Evolutionary conservation across 2,888 invertebrate species (phyloP).

Genomic region (Phytoseiulus persimilis): DNA sequence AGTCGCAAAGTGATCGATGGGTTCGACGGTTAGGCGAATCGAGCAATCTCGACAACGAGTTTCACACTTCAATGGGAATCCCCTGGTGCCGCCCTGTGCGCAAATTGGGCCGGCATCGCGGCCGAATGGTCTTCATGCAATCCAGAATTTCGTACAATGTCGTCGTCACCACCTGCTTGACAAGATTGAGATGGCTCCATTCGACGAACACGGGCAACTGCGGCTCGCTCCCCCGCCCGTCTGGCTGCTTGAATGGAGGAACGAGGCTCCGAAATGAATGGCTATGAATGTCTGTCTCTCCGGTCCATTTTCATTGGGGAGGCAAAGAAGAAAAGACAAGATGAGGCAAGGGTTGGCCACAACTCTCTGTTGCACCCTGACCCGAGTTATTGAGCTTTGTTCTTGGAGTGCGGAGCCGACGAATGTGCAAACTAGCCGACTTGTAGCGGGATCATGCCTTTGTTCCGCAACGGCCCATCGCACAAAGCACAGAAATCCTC

Average conservation of each 20-base stretch:
- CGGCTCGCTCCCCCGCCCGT: neutral
- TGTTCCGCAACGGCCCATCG: neutral
- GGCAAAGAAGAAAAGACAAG: neutral
- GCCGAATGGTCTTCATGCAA: neutral
- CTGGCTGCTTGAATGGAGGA: neutral
- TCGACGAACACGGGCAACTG: neutral
- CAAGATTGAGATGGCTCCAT: neutral
- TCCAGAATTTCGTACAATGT: neutral
- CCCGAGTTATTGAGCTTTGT: neutral
- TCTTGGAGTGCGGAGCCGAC: neutral
- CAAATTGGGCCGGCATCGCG: neutral
- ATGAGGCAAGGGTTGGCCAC: neutral
- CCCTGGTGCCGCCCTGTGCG: neutral
- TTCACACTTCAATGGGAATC: neutral
- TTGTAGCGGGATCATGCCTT: neutral
- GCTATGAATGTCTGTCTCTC: neutral
- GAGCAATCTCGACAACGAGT: neutral
- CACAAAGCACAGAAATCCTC: neutral
- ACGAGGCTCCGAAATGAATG: neutral
- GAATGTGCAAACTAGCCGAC: neutral
- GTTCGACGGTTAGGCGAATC: neutral
- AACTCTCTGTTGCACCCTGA: neutral
- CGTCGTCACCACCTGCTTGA: neutral
- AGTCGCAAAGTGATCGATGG: neutral
- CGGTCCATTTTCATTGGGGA: neutral